Percentiles rank a stretch among this genome's conserved stretches.
phyloP scores from a whole-genome alignment of 2,888 invertebrate genomes.

The Lasioglossum malachurum region DNA sequence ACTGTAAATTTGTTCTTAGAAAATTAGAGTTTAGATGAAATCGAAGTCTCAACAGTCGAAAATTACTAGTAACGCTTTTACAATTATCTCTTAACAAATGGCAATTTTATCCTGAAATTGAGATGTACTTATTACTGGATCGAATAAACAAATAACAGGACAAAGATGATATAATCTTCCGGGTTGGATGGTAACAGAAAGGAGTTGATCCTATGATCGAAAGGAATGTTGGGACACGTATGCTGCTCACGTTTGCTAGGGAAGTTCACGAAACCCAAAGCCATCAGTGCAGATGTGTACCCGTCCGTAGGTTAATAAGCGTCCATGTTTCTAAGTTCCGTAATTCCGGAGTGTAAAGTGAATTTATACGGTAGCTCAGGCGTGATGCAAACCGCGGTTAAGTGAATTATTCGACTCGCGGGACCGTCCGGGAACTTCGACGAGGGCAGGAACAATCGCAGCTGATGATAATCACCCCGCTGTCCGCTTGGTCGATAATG shows the following conservation, averaged over 20 bases:
- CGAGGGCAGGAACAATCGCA: constrained; percentile 76
- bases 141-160: background rate
- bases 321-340: constrained; percentile 62
- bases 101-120: background rate
- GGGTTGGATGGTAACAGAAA: background rate
- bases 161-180: too few species aligned
- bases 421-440: constrained; percentile 50
- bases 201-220: background rate
- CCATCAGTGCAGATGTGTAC: constrained; percentile 38
- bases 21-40: background rate
- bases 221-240: background rate
- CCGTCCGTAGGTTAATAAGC: constrained; percentile 61
- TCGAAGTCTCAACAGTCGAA: too few species aligned
- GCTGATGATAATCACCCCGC: constrained; percentile 78
- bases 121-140: background rate
- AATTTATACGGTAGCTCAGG: constrained; percentile 62
- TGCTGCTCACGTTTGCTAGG: background rate
- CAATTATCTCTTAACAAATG: background rate
- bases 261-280: constrained; percentile 21
- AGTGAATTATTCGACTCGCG: constrained; percentile 69
- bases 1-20: background rate
- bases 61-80: background rate
- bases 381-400: constrained; percentile 44
- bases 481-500: constrained; percentile 54
- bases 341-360: constrained; percentile 59